Conservation (phyloP, 2,888 invertebrate species). For the Eucera pruinosa region DNA sequence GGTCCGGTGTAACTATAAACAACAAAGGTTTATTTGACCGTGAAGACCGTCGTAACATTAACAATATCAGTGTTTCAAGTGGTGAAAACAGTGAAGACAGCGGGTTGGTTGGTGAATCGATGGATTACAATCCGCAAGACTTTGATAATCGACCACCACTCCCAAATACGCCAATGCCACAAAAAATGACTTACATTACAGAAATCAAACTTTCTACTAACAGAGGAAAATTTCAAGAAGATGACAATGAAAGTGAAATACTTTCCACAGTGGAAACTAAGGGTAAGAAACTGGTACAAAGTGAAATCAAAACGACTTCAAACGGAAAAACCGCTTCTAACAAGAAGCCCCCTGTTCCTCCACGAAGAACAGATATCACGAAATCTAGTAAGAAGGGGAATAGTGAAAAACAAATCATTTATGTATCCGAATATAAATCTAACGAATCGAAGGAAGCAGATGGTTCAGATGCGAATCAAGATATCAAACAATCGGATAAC, state of each 20-base stretch:
- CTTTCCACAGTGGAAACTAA: conserved; percentile 64
- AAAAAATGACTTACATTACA: conserved; percentile 88
- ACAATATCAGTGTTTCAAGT: conserved; percentile 81
- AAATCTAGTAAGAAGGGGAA: conserved; percentile 75
- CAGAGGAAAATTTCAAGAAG: conserved; percentile 69
- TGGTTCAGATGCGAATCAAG: conserved; percentile 41
- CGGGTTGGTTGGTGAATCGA: conserved; percentile 77
- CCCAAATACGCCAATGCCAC: conserved; percentile 83
- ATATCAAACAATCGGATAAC: conserved; percentile 50
- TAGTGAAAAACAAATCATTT: conserved; percentile 79
- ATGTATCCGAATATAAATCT: conserved; percentile 81
- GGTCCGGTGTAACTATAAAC: conserved; percentile 74
- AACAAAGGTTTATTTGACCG: conserved; percentile 71
- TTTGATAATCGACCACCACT: conserved; percentile 81
- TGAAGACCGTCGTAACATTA: conserved; percentile 77
- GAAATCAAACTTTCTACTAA: conserved; percentile 89
- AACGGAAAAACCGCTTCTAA: conserved; percentile 78
- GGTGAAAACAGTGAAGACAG: conserved; percentile 81
- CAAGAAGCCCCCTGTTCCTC: conserved; percentile 85
- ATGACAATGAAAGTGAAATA: conserved; percentile 64
- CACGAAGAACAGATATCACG: conserved; percentile 83
- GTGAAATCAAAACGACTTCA: conserved; percentile 74
- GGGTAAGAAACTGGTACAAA: conserved; percentile 60
- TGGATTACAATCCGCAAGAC: conserved; percentile 73
- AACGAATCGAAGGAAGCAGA: conserved; percentile 62